Conservation (phyloP, 1,140 invertebrate species). For the Asbolus verrucosus region DNA sequence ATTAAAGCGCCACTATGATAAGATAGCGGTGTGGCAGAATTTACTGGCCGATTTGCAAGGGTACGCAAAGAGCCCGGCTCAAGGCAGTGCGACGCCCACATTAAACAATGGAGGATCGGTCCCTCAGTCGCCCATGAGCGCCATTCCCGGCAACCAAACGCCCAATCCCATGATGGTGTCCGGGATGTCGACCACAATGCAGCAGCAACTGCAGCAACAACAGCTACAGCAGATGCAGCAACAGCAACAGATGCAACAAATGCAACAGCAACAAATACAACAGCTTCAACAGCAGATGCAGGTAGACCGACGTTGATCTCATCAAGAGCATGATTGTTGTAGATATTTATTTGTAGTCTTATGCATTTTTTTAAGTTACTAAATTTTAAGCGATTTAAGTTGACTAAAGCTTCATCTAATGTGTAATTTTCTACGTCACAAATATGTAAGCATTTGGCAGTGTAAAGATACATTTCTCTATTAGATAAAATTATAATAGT, state of each 20-base stretch:
- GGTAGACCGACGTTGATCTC: constrained; percentile 63
- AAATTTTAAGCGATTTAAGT: constrained; percentile 23
- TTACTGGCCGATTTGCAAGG: constrained; percentile 81
- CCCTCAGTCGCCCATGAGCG: constrained; percentile 52
- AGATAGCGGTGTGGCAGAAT: constrained; percentile 90
- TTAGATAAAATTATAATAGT: constrained; percentile 34
- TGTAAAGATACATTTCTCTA: constrained; percentile 32
- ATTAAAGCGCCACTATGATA: constrained; percentile 90
- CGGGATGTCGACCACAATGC: constrained; percentile 55
- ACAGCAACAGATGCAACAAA: constrained; percentile 67
- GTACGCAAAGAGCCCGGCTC: constrained; percentile 67
- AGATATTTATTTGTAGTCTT: constrained; percentile 49
- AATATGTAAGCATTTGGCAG: constrained; percentile 40
- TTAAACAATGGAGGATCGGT: constrained; percentile 54
- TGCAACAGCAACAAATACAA: constrained; percentile 68
- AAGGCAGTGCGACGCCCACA: constrained; percentile 63
- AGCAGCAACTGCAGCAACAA: constrained; percentile 69
- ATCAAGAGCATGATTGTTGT: constrained; percentile 52
- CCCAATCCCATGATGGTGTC: constrained; percentile 57
- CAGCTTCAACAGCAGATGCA: constrained; percentile 65
- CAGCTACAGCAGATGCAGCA: constrained; percentile 69
- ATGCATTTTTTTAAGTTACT: constrained; percentile 44
- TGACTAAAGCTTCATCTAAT: constrained; percentile 27
- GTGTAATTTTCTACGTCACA: constrained; percentile 40
- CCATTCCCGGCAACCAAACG: constrained; percentile 56